Conservation (phyloP, 2,888 invertebrate genomes). For the Xanthia icteritia region DNA sequence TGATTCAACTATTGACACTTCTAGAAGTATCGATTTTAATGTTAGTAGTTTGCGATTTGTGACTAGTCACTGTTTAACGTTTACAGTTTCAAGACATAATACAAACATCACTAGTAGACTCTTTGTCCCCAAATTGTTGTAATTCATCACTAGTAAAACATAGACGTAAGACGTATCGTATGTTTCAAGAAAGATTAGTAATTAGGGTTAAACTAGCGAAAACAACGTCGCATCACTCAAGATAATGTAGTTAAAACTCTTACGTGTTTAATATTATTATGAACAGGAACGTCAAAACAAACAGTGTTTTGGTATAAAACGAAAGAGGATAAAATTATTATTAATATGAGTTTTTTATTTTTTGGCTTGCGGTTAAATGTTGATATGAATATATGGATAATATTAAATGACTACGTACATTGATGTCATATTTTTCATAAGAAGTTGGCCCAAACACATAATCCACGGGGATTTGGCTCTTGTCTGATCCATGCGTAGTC, state of each 20-base stretch:
- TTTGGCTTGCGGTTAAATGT: constrained; percentile 7
- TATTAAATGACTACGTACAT: background rate
- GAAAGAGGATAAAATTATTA: background rate
- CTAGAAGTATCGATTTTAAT: constrained; percentile 19
- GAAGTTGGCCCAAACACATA: constrained; percentile 26
- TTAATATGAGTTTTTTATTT: constrained; percentile 2
- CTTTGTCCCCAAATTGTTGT: constrained; percentile 29
- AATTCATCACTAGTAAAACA: constrained; percentile 43
- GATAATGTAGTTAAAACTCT: constrained; percentile 53
- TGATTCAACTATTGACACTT: constrained; percentile 28
- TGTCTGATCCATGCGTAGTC: constrained; percentile 20
- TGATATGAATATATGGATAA: background rate
- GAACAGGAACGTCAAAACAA: constrained; percentile 43
- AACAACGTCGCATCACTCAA: constrained; percentile 65
- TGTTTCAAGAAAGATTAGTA: constrained; percentile 52
- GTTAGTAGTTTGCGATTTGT: background rate
- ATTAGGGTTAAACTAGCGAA: constrained; percentile 62
- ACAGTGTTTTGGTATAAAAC: constrained; percentile 5
- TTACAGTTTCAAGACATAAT: background rate
- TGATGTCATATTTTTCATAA: constrained; percentile 6
- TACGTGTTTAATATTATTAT: constrained; percentile 27
- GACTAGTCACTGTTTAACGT: background rate
- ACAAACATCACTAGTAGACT: constrained; percentile 16
- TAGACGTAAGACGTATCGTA: constrained; percentile 27
- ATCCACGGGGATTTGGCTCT: constrained; percentile 12